Conservation (phyloP, 37 sponge, comb jelly and placozoan genomes). For the Haliclona indistincta region DNA sequence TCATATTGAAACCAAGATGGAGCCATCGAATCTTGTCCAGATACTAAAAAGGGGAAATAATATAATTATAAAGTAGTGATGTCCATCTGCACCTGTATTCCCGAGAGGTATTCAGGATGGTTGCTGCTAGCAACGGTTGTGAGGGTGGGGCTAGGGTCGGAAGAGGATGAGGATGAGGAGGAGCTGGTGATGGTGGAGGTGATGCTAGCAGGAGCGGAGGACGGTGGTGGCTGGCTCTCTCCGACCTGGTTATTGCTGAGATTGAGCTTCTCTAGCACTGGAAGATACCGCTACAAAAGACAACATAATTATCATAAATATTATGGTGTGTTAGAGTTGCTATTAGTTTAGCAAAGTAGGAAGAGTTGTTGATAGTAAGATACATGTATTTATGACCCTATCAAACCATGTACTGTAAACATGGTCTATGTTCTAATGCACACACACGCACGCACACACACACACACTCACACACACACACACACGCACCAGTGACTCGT, state of each 20-base stretch:
- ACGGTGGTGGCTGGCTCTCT: no score
- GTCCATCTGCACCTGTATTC: slow-evolving; percentile 23
- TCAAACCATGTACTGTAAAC: no score
- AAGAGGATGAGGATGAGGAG: background rate
- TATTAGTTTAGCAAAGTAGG: background rate
- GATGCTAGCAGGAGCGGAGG: no score
- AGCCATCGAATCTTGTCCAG: slow-evolving; percentile 37
- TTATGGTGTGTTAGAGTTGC: background rate
- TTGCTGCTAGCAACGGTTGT: background rate
- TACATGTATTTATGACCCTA: no score
- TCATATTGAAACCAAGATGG: slow-evolving; percentile 71
- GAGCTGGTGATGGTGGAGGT: background rate
- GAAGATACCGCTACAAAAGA: slow-evolving; percentile 53
- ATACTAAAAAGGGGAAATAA: slow-evolving; percentile 14
- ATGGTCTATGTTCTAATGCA: background rate
- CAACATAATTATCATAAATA: slow-evolving; percentile 3
- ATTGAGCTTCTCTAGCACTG: slow-evolving; percentile 56
- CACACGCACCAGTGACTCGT: slow-evolving; percentile 54
- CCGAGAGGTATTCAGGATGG: background rate
- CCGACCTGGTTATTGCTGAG: slow-evolving; percentile 60
- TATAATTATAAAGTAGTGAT: background rate
- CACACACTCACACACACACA: background rate
- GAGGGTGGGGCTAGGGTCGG: background rate
- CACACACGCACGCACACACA: background rate
- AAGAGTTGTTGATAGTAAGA: background rate